These are phyloP conservation scores for Suricata suricatta DNA, from an alignment of 2,113 vertebrate genomes.

Conservation along the genomic window DNA sequence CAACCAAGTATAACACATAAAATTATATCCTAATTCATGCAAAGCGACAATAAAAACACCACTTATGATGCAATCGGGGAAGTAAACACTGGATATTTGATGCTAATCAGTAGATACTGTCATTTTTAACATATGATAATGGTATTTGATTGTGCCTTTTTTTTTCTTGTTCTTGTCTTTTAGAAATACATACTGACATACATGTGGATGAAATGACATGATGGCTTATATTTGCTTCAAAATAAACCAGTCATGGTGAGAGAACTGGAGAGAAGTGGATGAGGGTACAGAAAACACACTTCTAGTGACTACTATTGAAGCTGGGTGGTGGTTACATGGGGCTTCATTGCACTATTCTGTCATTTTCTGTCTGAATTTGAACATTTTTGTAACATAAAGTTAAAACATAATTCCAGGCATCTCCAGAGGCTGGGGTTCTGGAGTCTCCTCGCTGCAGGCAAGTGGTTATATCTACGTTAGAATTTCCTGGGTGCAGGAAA, in stretches of 20 bases:
- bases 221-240: background rate
- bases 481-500: background rate
- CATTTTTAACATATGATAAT: background rate
- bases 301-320: background rate
- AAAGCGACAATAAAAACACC: background rate
- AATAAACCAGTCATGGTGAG: background rate
- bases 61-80: background rate
- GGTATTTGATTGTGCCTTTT: background rate
- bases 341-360: background rate
- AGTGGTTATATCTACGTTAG: background rate
- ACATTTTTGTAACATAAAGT: background rate
- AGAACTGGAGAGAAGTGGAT: background rate
- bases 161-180: background rate
- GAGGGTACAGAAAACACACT: background rate
- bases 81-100: slow-evolving; percentile 1
- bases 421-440: background rate
- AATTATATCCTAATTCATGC: background rate
- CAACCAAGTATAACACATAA: background rate
- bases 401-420: slow-evolving; percentile 16
- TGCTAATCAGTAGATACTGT: background rate
- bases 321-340: background rate
- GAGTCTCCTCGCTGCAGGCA: background rate
- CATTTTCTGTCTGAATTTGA: background rate
- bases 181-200: background rate
- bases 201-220: background rate